Base-by-base conservation (phyloP, 2,797 vertebrate species). In the Mastacembelus armatus region DNA sequence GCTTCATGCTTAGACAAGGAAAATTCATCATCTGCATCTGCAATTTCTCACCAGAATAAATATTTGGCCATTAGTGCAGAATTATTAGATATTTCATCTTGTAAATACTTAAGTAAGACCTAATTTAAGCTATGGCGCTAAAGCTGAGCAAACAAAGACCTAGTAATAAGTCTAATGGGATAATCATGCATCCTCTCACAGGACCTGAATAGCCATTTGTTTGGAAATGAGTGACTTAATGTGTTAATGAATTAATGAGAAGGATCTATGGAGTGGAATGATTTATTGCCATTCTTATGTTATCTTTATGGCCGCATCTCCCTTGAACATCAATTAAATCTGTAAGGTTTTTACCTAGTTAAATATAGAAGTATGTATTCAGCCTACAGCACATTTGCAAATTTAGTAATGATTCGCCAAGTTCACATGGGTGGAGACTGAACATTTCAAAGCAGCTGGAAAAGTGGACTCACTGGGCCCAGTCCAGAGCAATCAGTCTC, bases 41-140 rank as follows among this genome's bases (percentile, higher is more conserved):
- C n/a, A n/a, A 50, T 57, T 79, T 76, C 45, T 73, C 43, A 73
- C 42, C 29, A 75, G 63, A 81, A 71, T 71, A 89, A 83, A 86
- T 85, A 84, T 77, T 78, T 80, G 30, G 47, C 74, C 52, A 84
- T 85, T 87, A 85, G 68, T 39, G 36, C 70, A 68, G 35, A 81
- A 78, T 65, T 60, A 52, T 70, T 77, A 11, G 43, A 81, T 74
- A 77, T 73, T 83, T 84, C 63, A 82, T 65, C 44, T 49, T 57
- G 27, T 78, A 79, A 77, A 76, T 58, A 78, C 69, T 61, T 63
- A 33, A 51, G 24, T 32, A 22, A 65, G 27, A 55, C 33, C 26
- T 59, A 39, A 73, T 80, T 56, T 64, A 61, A 74, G 51, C 44
- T 32, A 56, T 2, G 4, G 36, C 57, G 29, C 30, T 38, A 49